phyloP scores from a whole-genome alignment of 2,113 vertebrate species.

The Penelope pileata region DNA sequence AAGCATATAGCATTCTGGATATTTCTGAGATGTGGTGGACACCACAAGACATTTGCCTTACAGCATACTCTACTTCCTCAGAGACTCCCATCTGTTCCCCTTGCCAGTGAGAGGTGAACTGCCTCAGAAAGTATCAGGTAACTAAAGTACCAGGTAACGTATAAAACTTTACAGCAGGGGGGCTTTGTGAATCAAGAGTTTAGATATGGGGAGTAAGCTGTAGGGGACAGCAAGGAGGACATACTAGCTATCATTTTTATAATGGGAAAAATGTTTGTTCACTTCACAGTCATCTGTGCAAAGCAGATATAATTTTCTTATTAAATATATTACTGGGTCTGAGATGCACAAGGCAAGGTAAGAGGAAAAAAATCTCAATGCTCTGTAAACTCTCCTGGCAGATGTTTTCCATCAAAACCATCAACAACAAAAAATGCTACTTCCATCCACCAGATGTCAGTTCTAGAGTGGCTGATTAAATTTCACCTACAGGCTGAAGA shows the following conservation, averaged over 20 bases:
- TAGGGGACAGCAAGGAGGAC: background rate
- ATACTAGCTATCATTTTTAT: background rate
- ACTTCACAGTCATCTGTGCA: background rate
- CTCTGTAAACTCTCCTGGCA: background rate
- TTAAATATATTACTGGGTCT: background rate
- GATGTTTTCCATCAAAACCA: background rate
- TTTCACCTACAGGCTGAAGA: background rate
- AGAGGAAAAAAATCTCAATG: background rate
- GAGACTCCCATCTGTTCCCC: background rate
- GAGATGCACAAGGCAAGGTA: background rate
- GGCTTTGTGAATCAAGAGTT: background rate
- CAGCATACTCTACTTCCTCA: background rate
- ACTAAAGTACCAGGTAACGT: background rate
- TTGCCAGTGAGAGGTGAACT: background rate
- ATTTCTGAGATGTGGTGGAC: background rate
- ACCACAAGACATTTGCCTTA: background rate
- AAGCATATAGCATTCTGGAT: background rate
- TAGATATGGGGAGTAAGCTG: background rate
- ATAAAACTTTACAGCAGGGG: background rate
- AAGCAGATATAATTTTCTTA: background rate
- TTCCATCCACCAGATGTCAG: conserved; percentile 12
- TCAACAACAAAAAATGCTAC: background rate
- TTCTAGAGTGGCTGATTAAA: conserved; percentile 26
- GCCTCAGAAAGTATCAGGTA: background rate
- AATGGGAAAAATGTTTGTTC: background rate